Evolutionary conservation across 2,888 invertebrate genomes (phyloP), one percentile per base, ranked within the genome.

Genomic region (Synanthedon formicaeformis): DNA sequence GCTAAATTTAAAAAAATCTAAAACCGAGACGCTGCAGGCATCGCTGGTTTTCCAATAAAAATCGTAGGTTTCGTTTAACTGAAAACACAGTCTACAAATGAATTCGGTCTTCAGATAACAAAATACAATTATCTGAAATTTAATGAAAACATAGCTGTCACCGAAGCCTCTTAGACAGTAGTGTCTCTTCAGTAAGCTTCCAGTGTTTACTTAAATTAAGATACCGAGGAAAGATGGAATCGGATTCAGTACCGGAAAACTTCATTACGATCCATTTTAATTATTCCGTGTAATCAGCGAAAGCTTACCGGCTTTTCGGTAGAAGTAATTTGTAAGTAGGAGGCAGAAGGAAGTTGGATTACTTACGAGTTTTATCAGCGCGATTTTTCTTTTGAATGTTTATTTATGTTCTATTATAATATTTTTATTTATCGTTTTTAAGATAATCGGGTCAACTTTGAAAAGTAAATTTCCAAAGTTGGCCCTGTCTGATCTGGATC

Each of bases 121-220:
- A 75, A 78, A 78, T 65, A 78, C 73, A 76, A 77, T 79, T 78
- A 76, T 67, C 66, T 60, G 49, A 55, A 64, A 60, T 62, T 60
- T 68, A 75, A 77, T 71, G 71, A 69, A 74, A 78, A 75, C 68
- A 67, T 66, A 61, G 66, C 66, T 64, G 66, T 66, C 65, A 62
- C 68, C 61, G 60, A 68, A 56, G 55, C 57, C 61, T 60, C 61
- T 66, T 78, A 71, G 76, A 80, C 75, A 77, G 75, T 75, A 77
- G 75, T 74, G 69, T 70, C 73, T 73, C 73, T 81, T 78, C 78
- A 79, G 81, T 78, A 72, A 71, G 59, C 62, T 56, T 34, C 59
- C 66, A 80, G 82, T 81, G 81, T 81, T 83, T 82, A 75, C 76
- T 75, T 77, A 77, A 82, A 81, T 84, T 82, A 81, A 78, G 77